Conservation (phyloP, 2,113 vertebrate genomes). For the Callopanchax toddi region DNA sequence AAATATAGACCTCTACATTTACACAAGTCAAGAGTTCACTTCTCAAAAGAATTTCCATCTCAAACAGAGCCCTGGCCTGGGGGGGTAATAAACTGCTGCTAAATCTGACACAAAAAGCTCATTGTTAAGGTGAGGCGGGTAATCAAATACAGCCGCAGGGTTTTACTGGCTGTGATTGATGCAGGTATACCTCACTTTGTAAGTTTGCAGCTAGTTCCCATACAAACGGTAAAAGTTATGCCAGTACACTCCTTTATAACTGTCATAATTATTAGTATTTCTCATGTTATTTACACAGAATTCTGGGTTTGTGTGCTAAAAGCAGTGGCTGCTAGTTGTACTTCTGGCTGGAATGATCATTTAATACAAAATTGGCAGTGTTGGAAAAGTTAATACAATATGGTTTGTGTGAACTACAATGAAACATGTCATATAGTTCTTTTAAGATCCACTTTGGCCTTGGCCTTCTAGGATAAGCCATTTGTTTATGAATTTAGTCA, state of each 20-base stretch:
- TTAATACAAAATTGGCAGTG: no score
- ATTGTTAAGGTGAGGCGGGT: constrained; percentile 10
- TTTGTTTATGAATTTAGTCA: no score
- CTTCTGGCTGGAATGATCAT: no score
- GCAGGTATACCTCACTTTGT: neutral
- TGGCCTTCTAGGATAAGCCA: no score
- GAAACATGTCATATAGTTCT: no score
- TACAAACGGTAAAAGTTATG: neutral
- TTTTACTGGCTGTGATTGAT: neutral
- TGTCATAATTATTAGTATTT: no score
- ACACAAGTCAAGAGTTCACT: neutral
- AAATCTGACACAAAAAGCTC: constrained; percentile 1
- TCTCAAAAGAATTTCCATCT: neutral
- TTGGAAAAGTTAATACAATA: no score
- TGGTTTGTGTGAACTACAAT: no score
- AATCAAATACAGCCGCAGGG: constrained; percentile 15
- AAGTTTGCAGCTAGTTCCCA: neutral
- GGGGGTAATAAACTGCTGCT: constrained; percentile 13
- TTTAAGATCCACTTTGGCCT: no score
- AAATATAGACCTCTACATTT: neutral
- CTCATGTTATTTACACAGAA: no score
- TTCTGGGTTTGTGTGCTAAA: no score
- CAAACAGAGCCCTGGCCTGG: neutral
- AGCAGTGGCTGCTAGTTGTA: no score
- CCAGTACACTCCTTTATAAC: neutral